phyloP scores from a whole-genome alignment of 2,113 vertebrate genomes.

The Pachyramphus minor region DNA sequence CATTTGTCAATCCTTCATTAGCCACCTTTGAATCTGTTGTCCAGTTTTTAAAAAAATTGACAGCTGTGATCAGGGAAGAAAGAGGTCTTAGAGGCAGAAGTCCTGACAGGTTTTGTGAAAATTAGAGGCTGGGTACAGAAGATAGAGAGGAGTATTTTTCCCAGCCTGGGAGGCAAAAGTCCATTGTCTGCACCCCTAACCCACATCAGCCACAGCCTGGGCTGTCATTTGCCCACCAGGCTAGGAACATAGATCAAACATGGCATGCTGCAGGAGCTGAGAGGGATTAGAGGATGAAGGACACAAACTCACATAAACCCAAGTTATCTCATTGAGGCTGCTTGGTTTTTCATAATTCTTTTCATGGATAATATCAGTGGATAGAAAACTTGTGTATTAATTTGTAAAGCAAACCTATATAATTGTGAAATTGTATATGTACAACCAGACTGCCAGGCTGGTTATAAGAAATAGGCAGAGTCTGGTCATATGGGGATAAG shows the following conservation, averaged over 20 bases:
- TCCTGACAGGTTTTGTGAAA: not conserved
- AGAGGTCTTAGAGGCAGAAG: not conserved
- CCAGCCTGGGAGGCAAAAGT: not conserved
- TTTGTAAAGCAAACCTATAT: not conserved
- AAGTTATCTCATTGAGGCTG: not conserved
- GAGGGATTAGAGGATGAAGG: not conserved
- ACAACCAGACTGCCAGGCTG: not conserved
- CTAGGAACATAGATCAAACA: not conserved
- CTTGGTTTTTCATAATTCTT: not conserved
- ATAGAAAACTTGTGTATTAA: not conserved
- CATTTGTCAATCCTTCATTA: not conserved
- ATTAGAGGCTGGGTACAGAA: not conserved
- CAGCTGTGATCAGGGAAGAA: not conserved
- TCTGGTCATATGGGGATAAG: not conserved
- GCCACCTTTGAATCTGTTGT: not conserved
- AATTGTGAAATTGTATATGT: not conserved
- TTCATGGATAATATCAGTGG: not conserved
- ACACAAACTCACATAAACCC: not conserved
- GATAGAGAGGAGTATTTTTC: not conserved
- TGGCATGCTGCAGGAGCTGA: accelerated
- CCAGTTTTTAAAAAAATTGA: not conserved
- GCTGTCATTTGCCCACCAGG: not conserved
- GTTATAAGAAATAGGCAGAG: not conserved
- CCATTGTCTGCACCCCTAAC: not conserved
- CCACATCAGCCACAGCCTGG: not conserved